A percentile compares a stretch with the other conserved stretches of the same genome.
phyloP scores from a whole-genome alignment of 2,113 vertebrate species.

The Vulpes lagopus region DNA sequence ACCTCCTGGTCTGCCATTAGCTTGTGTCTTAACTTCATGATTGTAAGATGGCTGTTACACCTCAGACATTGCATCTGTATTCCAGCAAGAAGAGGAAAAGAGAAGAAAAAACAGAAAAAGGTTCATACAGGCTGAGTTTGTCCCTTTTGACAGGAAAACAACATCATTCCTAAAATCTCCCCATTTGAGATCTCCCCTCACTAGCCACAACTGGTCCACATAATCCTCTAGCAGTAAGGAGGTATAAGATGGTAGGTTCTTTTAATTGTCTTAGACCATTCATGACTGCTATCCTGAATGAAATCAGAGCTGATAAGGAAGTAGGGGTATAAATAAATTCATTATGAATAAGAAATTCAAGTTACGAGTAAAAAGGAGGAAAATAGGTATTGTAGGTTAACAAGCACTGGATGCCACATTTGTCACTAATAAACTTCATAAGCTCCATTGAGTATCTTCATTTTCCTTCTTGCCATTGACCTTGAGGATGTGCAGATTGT shows the following conservation, averaged over 20 bases:
- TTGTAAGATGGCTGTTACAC: background rate
- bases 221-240: background rate
- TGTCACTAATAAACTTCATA: background rate
- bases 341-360: slow-evolving; percentile 1
- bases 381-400: background rate
- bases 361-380: background rate
- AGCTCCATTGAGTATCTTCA: background rate
- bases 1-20: background rate
- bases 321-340: background rate
- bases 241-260: background rate
- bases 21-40: background rate
- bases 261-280: background rate
- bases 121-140: background rate
- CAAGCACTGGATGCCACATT: background rate
- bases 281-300: background rate
- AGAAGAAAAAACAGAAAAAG: background rate
- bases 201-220: background rate
- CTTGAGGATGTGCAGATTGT: background rate
- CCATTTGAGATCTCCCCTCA: background rate
- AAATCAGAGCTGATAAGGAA: background rate
- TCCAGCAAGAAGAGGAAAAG: background rate
- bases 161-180: background rate
- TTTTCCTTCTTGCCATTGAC: slow-evolving; percentile 7
- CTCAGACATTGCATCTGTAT: background rate
- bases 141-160: background rate